Evolutionary conservation across 2,797 vertebrate genomes (phyloP).

Genomic region (Chloroceryle inda): DNA sequence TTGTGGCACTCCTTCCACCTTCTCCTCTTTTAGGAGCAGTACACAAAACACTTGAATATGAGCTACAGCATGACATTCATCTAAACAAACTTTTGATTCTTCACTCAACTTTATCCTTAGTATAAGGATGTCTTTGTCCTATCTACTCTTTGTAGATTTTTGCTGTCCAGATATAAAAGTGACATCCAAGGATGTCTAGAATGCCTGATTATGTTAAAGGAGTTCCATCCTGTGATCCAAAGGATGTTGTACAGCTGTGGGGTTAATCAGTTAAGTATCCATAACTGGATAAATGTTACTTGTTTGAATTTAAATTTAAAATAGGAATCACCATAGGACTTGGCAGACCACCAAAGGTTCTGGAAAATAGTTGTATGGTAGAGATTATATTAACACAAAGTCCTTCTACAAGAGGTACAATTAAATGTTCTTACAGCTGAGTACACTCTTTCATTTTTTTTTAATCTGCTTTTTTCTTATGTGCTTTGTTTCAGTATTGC

Average conservation of each 20-base stretch:
- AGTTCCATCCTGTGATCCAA: neutral
- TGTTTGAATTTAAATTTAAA: conserved; percentile 56
- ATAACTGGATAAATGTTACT: conserved; percentile 32
- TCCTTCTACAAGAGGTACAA: conserved; percentile 35
- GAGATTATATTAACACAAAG: conserved; percentile 69
- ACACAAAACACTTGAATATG: neutral
- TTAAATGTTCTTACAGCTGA: conserved; percentile 53
- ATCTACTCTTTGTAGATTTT: neutral
- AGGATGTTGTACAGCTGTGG: neutral
- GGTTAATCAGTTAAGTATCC: conserved; percentile 1
- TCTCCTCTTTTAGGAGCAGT: neutral
- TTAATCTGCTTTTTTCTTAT: neutral
- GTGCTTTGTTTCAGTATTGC: neutral
- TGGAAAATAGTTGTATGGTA: conserved; percentile 29
- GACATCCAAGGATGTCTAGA: neutral
- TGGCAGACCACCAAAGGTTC: conserved; percentile 15
- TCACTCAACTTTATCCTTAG: neutral
- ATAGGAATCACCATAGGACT: neutral
- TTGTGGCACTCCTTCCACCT: neutral
- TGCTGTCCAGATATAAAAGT: neutral
- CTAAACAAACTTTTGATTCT: neutral
- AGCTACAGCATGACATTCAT: neutral
- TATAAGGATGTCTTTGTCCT: neutral
- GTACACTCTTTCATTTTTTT: neutral
- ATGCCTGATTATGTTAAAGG: neutral